Conservation (phyloP, 2,113 vertebrate species). For the Petromus typicus region DNA sequence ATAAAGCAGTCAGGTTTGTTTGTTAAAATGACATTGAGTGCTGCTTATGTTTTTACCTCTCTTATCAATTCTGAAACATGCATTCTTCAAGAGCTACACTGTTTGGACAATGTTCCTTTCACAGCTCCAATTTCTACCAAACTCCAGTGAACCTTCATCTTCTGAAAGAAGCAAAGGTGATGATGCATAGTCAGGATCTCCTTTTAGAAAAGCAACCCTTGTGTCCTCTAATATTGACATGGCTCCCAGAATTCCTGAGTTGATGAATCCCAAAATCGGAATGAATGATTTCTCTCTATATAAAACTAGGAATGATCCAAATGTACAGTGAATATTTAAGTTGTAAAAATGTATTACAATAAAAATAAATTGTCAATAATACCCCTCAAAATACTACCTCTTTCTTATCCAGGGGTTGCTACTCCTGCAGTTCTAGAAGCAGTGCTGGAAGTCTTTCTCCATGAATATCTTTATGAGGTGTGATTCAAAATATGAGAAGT, state of each 20-base stretch:
- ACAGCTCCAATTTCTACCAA: neutral
- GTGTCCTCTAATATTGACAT: neutral
- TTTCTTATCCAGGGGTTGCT: neutral
- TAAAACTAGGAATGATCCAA: neutral
- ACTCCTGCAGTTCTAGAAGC: neutral
- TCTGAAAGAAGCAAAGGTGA: neutral
- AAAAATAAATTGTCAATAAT: neutral
- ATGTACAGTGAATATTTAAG: neutral
- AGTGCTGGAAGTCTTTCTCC: neutral
- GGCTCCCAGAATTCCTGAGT: neutral
- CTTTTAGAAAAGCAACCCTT: slow-evolving; percentile 1
- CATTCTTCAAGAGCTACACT: neutral
- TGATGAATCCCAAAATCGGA: neutral
- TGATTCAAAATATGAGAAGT: neutral
- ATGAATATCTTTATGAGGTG: neutral
- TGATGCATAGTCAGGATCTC: neutral
- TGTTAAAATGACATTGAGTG: neutral
- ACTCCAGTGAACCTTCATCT: neutral
- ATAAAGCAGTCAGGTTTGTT: neutral
- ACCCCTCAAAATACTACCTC: neutral
- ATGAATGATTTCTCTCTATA: neutral
- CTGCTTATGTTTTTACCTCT: neutral
- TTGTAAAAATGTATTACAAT: neutral
- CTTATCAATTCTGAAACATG: neutral
- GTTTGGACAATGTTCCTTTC: neutral